Evolutionary conservation across 2,888 invertebrate species (phyloP).

Genomic region (Hirtodrosophila histrioides): DNA sequence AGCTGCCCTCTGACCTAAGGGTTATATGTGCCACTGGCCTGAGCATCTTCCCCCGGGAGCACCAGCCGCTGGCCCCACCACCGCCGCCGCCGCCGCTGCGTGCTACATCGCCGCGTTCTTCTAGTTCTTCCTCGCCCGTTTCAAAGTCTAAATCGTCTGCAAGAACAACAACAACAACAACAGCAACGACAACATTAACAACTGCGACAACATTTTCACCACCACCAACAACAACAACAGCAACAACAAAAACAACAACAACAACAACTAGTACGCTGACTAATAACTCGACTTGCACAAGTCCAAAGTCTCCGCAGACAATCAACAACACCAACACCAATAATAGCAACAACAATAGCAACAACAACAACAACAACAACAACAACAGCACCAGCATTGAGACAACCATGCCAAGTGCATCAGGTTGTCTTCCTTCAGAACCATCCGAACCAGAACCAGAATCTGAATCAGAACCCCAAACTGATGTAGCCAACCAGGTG

Average conservation of each 20-base stretch:
- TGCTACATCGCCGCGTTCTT: conserved; percentile 19
- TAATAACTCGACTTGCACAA: conserved; percentile 23
- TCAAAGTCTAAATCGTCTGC: conserved; percentile 12
- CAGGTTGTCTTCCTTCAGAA: conserved; percentile 14
- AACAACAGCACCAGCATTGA: conserved; percentile 5
- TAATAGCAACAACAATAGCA: conserved; percentile 7
- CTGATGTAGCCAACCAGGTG: conserved; percentile 46
- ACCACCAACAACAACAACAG: conserved; percentile 14
- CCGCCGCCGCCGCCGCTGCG: conserved; percentile 4
- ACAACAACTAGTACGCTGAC: conserved; percentile 7
- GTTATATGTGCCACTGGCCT: conserved; percentile 49
- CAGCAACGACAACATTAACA: conserved; percentile 13
- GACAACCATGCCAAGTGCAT: conserved; percentile 6
- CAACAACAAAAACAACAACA: conserved; percentile 15
- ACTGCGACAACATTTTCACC: conserved; percentile 9
- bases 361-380: conserved; percentile 17
- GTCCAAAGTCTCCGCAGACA: conserved; percentile 18
- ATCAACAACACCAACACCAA: conserved; percentile 5
- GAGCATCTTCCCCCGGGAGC: conserved; percentile 54
- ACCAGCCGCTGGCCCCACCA: conserved; percentile 1
- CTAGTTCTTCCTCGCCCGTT: conserved; percentile 21
- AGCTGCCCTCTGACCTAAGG: conserved; percentile 43
- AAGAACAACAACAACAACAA: conserved; percentile 3
- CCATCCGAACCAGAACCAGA: conserved; percentile 18
- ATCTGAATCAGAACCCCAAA: conserved; percentile 25